Conservation (phyloP, 2,113 vertebrate species). For the Chaetops frenatus region DNA sequence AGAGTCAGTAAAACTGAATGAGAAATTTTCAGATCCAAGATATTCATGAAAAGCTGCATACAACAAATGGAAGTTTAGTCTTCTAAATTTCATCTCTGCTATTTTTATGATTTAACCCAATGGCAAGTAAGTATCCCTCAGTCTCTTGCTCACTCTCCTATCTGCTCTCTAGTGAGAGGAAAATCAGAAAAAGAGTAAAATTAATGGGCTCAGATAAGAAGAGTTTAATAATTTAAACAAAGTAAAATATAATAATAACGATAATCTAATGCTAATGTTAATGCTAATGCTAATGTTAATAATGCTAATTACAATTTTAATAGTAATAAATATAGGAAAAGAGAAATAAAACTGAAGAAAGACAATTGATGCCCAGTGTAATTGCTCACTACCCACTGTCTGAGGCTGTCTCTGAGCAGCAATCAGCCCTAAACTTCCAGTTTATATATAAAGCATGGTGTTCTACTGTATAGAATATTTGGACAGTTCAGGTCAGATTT, state of each 20-base stretch:
- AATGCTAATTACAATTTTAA: not conserved
- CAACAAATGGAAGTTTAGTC: not conserved
- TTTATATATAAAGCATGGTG: not conserved
- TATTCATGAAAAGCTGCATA: rapidly evolving
- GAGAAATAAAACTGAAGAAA: not conserved
- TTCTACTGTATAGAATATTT: not conserved
- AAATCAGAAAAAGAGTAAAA: not conserved
- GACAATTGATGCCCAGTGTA: rapidly evolving
- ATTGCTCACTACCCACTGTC: not conserved
- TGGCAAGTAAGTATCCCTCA: not conserved
- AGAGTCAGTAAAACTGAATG: not conserved
- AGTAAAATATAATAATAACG: not conserved
- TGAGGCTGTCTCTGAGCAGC: not conserved
- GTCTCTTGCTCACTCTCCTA: not conserved
- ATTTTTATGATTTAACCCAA: not conserved
- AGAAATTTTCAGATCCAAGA: not conserved
- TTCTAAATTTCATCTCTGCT: not conserved
- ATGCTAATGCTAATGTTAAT: too few relatives aligned
- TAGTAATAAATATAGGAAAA: not conserved
- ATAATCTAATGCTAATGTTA: too few relatives aligned
- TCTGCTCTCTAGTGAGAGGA: not conserved
- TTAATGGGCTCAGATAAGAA: not conserved
- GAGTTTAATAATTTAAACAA: not conserved
- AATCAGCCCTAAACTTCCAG: too few relatives aligned
- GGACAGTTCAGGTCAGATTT: not conserved